Base-by-base conservation (phyloP, 2,113 vertebrate species). In the Nyctibius bracteatus region DNA sequence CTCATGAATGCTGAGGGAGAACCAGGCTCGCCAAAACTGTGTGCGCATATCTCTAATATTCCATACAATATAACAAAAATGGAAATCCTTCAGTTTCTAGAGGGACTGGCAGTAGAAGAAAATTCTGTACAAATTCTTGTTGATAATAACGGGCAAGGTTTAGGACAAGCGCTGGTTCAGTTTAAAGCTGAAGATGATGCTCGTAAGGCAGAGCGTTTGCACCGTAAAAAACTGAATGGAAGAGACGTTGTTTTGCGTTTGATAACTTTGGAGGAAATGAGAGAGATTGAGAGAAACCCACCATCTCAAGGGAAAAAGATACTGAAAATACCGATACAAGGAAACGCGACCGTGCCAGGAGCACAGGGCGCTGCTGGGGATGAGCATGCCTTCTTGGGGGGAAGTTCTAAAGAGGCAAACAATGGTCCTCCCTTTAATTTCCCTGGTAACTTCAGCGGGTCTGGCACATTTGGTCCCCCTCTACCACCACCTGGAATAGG, bases 221-320 rank as follows among this genome's bases (percentile, higher is more conserved):
- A 99, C 96, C 99, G 99, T 90, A 99, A 99, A 96, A 99, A 99
- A 86, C 98, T 99, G 87, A 99, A 99, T 55, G 99, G 99, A 63
- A 99, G 99, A 88, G 99, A 99, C 98, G 99, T 99, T 79, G 99
- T 99, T 96, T 98, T 99, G 77, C 99, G 99, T 95, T 96, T 99
- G 92, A 98, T 99, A 85, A 99, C 99, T 49, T 96, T 98, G 88
- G 99, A 99, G 62, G 99, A 99, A 97, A 99, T 99, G 99, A 99
- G 98, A 96, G 99, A 99, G 78, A 99, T 99, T 95, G 99, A 99
- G 91, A 99, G 99, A 95, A 99, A 99, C 95, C 99, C 99, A 66
- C 98, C 99, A 6, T 98, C 98, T 31, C 99, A 99, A 97, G 99
- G 98, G 84, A 99, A 99, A 94, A 99, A 99, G 82, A 98, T 99